phyloP scores from a whole-genome alignment of 2,888 invertebrate species.

The Pimpla rufipes region DNA sequence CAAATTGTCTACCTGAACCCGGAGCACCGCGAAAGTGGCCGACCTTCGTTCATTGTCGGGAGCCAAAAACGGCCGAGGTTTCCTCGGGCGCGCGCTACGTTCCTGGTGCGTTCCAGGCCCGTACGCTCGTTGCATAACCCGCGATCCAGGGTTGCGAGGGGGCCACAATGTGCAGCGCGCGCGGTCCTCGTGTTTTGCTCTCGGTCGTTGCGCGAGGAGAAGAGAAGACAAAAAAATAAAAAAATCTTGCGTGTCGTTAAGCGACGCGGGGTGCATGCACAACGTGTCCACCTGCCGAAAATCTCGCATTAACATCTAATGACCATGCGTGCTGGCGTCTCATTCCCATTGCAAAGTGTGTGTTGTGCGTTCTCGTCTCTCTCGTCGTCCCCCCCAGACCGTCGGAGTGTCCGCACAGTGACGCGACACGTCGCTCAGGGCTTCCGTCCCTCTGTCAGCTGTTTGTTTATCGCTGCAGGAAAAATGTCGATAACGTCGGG shows the following conservation, averaged over 20 bases:
- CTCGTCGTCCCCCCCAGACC: constrained; percentile 27
- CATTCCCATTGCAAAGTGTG: constrained; percentile 75
- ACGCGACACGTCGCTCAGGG: not conserved
- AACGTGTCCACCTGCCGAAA: constrained; percentile 67
- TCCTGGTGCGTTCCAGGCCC: constrained; percentile 17
- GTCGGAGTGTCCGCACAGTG: constrained; percentile 52
- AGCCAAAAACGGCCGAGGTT: constrained; percentile 3
- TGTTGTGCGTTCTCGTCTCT: constrained; percentile 14
- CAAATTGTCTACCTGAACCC: constrained; percentile 4
- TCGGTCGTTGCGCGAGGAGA: not conserved
- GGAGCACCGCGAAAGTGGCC: not conserved
- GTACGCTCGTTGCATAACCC: constrained; percentile 17
- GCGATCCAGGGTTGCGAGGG: constrained; percentile 11
- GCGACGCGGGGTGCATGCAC: constrained; percentile 73
- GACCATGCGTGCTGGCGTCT: constrained; percentile 75
- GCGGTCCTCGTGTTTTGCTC: constrained; percentile 51
- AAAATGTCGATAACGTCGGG: not conserved
- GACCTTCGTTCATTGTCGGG: constrained; percentile 8
- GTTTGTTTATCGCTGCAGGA: not conserved
- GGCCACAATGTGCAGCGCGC: constrained; percentile 67
- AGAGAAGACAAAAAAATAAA: not conserved
- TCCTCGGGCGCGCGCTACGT: not conserved
- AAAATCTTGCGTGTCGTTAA: constrained; percentile 68
- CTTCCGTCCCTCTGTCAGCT: not conserved
- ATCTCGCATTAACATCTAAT: constrained; percentile 63